These are phyloP conservation scores for Sinotaia quadrata DNA, from an alignment of 2,888 invertebrate genomes.

Conservation along the genomic window DNA sequence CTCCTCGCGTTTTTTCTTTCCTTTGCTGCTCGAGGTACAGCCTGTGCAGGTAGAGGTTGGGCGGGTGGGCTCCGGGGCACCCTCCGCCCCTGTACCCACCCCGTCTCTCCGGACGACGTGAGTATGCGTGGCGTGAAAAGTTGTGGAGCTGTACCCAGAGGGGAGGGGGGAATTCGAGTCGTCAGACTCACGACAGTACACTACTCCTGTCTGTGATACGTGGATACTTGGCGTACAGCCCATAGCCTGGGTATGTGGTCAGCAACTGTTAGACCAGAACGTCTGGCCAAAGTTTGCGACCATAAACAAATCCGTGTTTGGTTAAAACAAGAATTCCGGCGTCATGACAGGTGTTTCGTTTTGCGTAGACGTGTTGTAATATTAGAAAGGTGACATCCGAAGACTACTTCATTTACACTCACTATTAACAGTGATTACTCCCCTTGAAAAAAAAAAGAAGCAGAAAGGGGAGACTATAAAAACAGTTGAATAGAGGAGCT, in stretches of 20 bases:
- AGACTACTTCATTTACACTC: too few relatives aligned
- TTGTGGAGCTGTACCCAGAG: slow-evolving; percentile 44
- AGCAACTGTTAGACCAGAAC: too few relatives aligned
- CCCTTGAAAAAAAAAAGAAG: too few relatives aligned
- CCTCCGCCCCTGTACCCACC: background rate
- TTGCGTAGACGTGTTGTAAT: too few relatives aligned
- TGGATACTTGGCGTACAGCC: slow-evolving; percentile 71
- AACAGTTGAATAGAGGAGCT: too few relatives aligned
- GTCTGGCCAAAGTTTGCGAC: background rate
- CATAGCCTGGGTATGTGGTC: slow-evolving; percentile 48
- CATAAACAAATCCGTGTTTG: background rate
- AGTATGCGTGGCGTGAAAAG: slow-evolving; percentile 45
- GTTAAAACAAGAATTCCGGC: too few relatives aligned
- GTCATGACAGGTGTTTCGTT: too few relatives aligned
- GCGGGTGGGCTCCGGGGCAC: background rate
- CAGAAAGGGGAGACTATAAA: too few relatives aligned
- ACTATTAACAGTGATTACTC: too few relatives aligned
- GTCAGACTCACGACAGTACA: slow-evolving; percentile 66
- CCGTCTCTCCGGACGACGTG: slow-evolving; percentile 10
- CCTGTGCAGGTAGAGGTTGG: too few relatives aligned
- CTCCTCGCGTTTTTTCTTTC: slow-evolving; percentile 4
- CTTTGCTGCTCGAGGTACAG: background rate
- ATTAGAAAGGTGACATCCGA: too few relatives aligned
- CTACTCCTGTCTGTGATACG: slow-evolving; percentile 66
- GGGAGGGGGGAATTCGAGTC: slow-evolving; percentile 60